These are phyloP conservation scores for Galeopsomyia nigrocyanea DNA, from an alignment of 2,888 invertebrate genomes.

Conservation along the genomic window DNA sequence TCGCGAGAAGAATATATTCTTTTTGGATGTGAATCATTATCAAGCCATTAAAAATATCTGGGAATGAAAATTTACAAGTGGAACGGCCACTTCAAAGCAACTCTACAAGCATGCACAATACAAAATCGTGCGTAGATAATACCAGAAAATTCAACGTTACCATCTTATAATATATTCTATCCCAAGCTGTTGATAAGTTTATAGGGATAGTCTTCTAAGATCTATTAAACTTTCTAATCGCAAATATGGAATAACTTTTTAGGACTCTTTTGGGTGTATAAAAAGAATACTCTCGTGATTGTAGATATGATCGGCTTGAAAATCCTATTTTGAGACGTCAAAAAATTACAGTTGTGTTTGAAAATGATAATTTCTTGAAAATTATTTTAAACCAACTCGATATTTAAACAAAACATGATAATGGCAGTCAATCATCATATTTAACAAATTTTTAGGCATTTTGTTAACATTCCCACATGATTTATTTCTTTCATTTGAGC, in stretches of 20 bases:
- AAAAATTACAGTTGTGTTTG: not conserved
- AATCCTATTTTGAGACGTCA: not conserved
- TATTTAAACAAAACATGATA: no score
- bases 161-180: conserved; percentile 61
- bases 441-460: not conserved
- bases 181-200: conserved; percentile 59
- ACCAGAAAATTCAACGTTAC: conserved; percentile 59
- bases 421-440: no score
- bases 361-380: not conserved
- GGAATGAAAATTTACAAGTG: no score
- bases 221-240: no score
- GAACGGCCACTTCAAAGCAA: no score
- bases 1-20: conserved; percentile 68
- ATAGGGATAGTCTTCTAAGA: conserved; percentile 28
- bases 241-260: no score
- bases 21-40: conserved; percentile 66
- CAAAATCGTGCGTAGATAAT: conserved; percentile 14
- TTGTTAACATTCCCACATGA: conserved; percentile 24
- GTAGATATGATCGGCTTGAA: conserved; percentile 27
- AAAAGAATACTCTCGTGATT: conserved; percentile 1
- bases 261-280: not conserved
- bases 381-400: not conserved
- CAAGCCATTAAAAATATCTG: conserved; percentile 28
- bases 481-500: conserved; percentile 7
- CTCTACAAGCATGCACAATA: no score